Evolutionary conservation across 2,888 invertebrate genomes (phyloP), one percentile per base, ranked within the genome.

Genomic region (Dysmachus trigonus): DNA sequence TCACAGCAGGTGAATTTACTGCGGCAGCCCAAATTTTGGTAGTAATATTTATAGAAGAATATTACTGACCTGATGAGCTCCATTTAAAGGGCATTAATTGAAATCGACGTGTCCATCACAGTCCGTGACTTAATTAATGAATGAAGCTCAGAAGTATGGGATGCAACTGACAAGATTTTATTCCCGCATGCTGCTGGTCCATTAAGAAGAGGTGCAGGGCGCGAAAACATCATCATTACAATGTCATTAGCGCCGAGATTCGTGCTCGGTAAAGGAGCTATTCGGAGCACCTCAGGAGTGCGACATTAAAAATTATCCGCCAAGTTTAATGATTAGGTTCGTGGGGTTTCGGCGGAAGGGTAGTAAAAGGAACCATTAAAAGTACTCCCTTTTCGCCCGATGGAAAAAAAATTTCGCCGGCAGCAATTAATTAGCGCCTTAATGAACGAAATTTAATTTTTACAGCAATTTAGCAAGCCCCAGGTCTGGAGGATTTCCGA

Each of bases 391-490:
- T 73, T 76, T 76, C 38, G 62, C 62, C n/a, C n/a, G n/a, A n/a
- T 10, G 18, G 53, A 22, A 8, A 38, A 74, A 35, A 33, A 74
- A 74, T 22, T 47, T n/a, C n/a, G 74, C 35, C 38, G 33, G 74
- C 5, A 35, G 38, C 76, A 76, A 76, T 76, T 76, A 76, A 38
- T 76, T 76, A 76, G 13, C 33, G 35, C 22, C 76, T 35, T 76
- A 76, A 76, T 76, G 76, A 76, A 76, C 35, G 38, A 76, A 76
- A 76, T 76, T 76, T 76, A 76, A 76, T 76, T 76, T 76, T 38
- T 76, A 38, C 22, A 76, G 76, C 76, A 76, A 76, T 76, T 76
- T 76, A 13, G 33, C 38, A n/a, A 35, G 76, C 18, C 13, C 51
- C 33, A 13, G 18, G 76, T 33, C 18, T 31, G 74, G 18, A 18